These are phyloP conservation scores for Pyrocephalus nanus DNA, from an alignment of 2,797 vertebrate species.

Conservation along the genomic window DNA sequence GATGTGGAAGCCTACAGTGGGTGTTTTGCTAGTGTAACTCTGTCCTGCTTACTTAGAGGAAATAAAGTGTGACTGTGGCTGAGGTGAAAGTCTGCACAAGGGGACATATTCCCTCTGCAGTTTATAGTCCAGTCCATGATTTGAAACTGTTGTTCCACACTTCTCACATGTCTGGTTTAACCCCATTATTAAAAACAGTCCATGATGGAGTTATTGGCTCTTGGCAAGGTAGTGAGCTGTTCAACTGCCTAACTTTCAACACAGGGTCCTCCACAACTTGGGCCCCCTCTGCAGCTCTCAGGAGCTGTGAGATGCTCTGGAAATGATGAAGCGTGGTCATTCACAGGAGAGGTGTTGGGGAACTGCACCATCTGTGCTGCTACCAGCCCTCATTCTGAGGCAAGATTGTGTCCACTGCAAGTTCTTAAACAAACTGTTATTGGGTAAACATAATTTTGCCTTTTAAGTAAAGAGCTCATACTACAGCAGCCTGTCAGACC, in stretches of 20 bases:
- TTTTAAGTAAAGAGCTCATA: background rate
- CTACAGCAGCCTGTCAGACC: background rate
- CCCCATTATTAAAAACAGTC: background rate
- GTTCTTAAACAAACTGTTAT: background rate
- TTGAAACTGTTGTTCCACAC: background rate
- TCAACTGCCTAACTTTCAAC: background rate
- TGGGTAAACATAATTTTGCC: background rate
- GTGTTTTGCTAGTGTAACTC: background rate
- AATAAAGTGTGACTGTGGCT: background rate
- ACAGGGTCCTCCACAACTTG: background rate
- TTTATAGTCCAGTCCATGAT: background rate
- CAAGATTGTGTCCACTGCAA: background rate
- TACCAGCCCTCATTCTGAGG: background rate
- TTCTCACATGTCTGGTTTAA: background rate
- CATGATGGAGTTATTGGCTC: background rate
- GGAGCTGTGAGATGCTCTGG: background rate
- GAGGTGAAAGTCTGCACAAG: background rate
- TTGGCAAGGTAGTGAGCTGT: background rate
- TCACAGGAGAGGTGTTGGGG: background rate
- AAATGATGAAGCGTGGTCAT: accelerated
- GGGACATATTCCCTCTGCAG: background rate
- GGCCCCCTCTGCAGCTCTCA: background rate
- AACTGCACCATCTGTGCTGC: background rate
- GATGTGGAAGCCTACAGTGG: background rate
- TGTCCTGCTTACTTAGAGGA: background rate